Conservation (phyloP, 1,140 invertebrate species). For the Listronotus oregonensis region DNA sequence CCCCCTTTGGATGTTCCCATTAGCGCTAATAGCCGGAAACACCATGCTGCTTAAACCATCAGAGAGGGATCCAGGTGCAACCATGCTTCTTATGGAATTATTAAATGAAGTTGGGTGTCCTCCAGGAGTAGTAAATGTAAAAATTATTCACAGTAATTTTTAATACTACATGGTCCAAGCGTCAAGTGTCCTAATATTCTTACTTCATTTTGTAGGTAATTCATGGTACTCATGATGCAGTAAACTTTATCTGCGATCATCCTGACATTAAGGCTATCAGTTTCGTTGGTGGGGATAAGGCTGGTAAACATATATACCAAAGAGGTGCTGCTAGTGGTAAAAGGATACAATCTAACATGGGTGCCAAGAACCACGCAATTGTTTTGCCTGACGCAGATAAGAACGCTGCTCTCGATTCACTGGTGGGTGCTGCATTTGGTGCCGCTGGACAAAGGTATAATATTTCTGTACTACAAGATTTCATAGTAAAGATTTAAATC, state of each 20-base stretch:
- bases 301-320: constrained; percentile 96
- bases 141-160: constrained; percentile 37
- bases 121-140: constrained; percentile 87
- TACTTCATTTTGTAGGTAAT: constrained; percentile 66
- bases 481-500: no score
- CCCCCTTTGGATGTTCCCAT: constrained; percentile 98
- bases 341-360: constrained; percentile 97
- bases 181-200: no score
- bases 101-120: constrained; percentile 90
- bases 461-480: no score
- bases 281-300: constrained; percentile 96
- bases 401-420: constrained; percentile 91
- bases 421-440: constrained; percentile 96
- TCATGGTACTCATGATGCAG: constrained; percentile 91
- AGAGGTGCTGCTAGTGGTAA: constrained; percentile 85
- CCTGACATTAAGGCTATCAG: constrained; percentile 97
- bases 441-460: constrained; percentile 80
- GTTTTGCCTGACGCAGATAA: constrained; percentile 98
- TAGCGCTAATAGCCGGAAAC: constrained; percentile 90
- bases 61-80: constrained; percentile 95
- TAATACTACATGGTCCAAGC: no score
- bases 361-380: constrained; percentile 98
- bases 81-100: constrained; percentile 91
- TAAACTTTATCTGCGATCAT: constrained; percentile 97
- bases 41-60: constrained; percentile 86